phyloP scores from a whole-genome alignment of 2,797 vertebrate genomes.

The Taeniopygia guttata region DNA sequence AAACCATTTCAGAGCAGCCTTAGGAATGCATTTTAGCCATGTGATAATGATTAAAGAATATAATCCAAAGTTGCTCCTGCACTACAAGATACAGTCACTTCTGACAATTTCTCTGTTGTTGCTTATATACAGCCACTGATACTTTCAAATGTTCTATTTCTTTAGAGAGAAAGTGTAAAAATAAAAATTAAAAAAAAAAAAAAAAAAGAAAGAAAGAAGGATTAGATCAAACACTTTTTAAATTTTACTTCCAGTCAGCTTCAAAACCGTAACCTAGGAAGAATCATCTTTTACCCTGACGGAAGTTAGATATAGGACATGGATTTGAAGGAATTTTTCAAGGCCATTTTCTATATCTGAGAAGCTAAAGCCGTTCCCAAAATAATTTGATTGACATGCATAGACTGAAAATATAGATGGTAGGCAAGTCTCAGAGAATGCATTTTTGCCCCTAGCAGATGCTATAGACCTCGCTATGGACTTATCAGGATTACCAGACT shows the following conservation, averaged over 20 bases:
- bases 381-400: conserved; percentile 49
- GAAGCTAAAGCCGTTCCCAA: conserved; percentile 37
- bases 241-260: neutral
- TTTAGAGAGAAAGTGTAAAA: neutral
- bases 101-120: neutral
- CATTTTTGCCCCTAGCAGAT: conserved; percentile 7
- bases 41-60: neutral
- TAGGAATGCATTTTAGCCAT: neutral
- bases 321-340: conserved; percentile 51
- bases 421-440: conserved; percentile 17
- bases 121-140: neutral
- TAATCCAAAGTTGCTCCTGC: neutral
- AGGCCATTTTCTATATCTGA: conserved; percentile 12
- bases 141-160: neutral
- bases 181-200: neutral
- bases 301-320: neutral
- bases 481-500: conserved; percentile 59
- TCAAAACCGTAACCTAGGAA: neutral
- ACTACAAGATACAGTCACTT: neutral
- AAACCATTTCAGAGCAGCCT: neutral
- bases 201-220: neutral
- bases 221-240: neutral
- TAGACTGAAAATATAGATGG: conserved; percentile 58
- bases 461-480: neutral
- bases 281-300: neutral